Evolutionary conservation across 2,888 invertebrate species (phyloP).

Genomic region (Stenchaetothrips biformis): DNA sequence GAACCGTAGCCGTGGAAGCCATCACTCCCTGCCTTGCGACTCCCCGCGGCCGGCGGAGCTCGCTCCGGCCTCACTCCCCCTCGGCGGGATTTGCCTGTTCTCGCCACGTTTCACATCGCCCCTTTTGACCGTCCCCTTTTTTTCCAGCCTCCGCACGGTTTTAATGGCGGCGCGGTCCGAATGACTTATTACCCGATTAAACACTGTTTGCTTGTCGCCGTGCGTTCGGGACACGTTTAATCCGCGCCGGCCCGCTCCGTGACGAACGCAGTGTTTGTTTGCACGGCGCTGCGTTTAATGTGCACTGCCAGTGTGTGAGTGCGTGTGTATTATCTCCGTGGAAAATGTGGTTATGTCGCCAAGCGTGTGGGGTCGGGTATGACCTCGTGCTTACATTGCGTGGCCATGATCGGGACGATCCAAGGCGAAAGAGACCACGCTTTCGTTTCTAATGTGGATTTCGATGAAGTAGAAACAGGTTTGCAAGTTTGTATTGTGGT

Average conservation of each 20-base stretch:
- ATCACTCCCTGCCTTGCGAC: too few species aligned
- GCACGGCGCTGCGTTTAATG: background rate
- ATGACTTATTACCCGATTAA: constrained; percentile 7
- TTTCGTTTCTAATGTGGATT: background rate
- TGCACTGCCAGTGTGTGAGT: background rate
- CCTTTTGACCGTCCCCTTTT: too few species aligned
- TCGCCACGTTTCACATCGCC: too few species aligned
- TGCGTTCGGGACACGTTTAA: background rate
- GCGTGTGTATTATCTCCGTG: background rate
- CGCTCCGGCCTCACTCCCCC: too few species aligned
- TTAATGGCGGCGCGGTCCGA: background rate
- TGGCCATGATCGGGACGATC: background rate
- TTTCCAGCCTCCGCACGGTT: too few species aligned
- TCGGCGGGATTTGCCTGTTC: too few species aligned
- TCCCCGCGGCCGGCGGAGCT: too few species aligned
- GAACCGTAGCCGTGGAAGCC: too few species aligned
- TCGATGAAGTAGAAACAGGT: too few species aligned
- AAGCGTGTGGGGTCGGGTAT: background rate
- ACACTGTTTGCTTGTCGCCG: background rate
- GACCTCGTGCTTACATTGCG: background rate
- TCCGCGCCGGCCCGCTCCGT: background rate
- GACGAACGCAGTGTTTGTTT: constrained; percentile 16
- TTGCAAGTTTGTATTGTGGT: too few species aligned
- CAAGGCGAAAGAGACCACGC: background rate
- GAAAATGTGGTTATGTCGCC: background rate